phyloP scores from a whole-genome alignment of 2,888 invertebrate genomes.

The Gastracanthus pulcherrimus region DNA sequence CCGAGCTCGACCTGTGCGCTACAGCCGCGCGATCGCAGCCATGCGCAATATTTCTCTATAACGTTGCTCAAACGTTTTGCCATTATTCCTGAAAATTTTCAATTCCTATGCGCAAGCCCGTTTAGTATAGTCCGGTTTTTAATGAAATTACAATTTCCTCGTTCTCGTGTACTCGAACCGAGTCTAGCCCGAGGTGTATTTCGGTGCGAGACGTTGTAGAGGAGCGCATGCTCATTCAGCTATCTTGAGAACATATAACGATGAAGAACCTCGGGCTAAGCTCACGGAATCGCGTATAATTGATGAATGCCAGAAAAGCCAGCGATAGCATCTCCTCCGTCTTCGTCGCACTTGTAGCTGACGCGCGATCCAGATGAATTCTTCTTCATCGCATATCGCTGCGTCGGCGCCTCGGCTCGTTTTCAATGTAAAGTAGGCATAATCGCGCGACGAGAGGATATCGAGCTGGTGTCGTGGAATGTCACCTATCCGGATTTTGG shows the following conservation, averaged over 20 bases:
- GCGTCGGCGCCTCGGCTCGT: conserved; percentile 20
- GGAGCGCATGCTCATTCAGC: neutral
- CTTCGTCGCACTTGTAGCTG: no score
- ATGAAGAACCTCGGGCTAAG: neutral
- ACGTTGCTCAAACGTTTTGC: neutral
- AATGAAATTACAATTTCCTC: neutral
- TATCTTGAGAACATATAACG: neutral
- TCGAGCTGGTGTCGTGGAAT: conserved; percentile 55
- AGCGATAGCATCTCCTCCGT: no score
- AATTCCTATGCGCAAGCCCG: neutral
- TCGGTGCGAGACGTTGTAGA: neutral
- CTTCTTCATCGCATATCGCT: no score
- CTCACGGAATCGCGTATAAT: neutral
- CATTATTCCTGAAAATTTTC: neutral
- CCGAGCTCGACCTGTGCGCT: neutral
- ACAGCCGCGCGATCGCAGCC: no score
- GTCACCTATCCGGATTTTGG: conserved; percentile 58
- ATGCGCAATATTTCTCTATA: no score
- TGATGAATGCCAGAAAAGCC: neutral
- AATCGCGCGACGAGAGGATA: neutral
- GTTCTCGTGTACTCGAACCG: neutral
- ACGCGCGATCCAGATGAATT: neutral
- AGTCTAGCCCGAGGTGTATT: neutral
- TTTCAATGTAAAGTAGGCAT: conserved; percentile 32
- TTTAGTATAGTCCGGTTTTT: neutral